Percentiles rank a stretch among this genome's conserved stretches.
These are phyloP conservation scores for Ctenodactylus gundi DNA, from an alignment of 2,113 vertebrate species.

Conservation along the genomic window DNA sequence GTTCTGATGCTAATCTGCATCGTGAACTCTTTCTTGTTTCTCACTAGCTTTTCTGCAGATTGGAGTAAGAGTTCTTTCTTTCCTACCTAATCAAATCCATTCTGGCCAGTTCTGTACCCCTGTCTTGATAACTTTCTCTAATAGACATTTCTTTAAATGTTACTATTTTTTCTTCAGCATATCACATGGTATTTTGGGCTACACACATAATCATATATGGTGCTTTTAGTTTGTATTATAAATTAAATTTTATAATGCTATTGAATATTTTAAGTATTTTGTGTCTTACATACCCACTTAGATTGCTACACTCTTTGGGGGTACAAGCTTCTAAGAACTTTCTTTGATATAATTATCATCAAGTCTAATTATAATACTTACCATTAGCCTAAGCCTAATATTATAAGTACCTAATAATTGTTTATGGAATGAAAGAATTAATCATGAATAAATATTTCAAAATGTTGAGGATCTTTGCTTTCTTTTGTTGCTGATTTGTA, in stretches of 20 bases:
- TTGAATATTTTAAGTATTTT: background rate
- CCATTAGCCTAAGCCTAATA: background rate
- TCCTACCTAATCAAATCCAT: background rate
- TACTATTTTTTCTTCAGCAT: background rate
- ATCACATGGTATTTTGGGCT: background rate
- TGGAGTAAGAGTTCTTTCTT: background rate
- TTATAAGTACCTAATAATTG: constrained; percentile 7
- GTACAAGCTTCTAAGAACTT: constrained; percentile 11
- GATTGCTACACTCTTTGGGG: background rate
- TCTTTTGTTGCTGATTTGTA: background rate
- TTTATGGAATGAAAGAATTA: constrained; percentile 19
- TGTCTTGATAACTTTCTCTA: background rate
- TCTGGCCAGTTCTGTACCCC: background rate
- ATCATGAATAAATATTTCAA: background rate
- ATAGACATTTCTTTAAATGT: background rate
- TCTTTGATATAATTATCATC: background rate
- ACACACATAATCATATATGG: background rate
- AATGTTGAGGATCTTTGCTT: background rate
- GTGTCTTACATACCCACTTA: background rate
- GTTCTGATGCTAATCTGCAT: accelerated
- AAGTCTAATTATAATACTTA: background rate
- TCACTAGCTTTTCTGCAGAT: background rate
- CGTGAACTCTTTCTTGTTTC: too few relatives aligned
- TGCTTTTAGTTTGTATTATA: background rate
- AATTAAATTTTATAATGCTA: background rate